phyloP scores from a whole-genome alignment of 2,888 invertebrate species.

The Notodromas monacha region DNA sequence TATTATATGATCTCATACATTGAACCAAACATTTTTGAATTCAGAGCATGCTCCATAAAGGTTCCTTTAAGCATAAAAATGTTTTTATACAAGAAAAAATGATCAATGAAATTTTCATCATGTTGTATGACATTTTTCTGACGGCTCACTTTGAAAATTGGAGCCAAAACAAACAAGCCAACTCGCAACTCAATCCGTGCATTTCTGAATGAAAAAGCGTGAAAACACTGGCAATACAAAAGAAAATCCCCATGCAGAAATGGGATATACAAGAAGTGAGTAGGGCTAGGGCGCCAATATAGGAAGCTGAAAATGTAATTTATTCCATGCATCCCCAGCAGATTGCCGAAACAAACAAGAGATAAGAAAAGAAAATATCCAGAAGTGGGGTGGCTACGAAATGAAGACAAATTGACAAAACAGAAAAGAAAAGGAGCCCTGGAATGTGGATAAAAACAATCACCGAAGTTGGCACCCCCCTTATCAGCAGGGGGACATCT shows the following conservation, averaged over 20 bases:
- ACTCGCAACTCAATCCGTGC: conserved; percentile 2
- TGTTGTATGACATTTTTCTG: conserved; percentile 2
- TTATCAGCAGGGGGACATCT: no score
- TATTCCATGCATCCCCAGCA: conserved; percentile 4
- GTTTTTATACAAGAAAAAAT: conserved; percentile 4
- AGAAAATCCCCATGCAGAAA: conserved; percentile 4
- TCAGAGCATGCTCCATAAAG: conserved; percentile 4
- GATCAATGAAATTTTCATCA: conserved; percentile 4
- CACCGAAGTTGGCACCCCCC: no score
- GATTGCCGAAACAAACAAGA: no score
- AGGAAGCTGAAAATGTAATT: conserved; percentile 4
- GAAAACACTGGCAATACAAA: conserved; percentile 4
- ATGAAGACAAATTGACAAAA: no score
- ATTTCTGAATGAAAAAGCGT: conserved; percentile 4
- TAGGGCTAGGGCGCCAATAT: background rate
- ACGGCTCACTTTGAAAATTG: conserved; percentile 4
- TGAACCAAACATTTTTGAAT: conserved; percentile 4
- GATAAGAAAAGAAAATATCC: no score
- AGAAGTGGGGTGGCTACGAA: no score
- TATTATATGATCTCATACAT: conserved; percentile 4
- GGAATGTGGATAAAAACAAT: no score
- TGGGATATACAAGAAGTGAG: conserved; percentile 1
- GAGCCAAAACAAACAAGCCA: conserved; percentile 4
- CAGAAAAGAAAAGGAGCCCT: no score
- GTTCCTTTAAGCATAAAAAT: conserved; percentile 4